phyloP scores from a whole-genome alignment of 2,888 invertebrate species.

The Sarcophaga rosellei region DNA sequence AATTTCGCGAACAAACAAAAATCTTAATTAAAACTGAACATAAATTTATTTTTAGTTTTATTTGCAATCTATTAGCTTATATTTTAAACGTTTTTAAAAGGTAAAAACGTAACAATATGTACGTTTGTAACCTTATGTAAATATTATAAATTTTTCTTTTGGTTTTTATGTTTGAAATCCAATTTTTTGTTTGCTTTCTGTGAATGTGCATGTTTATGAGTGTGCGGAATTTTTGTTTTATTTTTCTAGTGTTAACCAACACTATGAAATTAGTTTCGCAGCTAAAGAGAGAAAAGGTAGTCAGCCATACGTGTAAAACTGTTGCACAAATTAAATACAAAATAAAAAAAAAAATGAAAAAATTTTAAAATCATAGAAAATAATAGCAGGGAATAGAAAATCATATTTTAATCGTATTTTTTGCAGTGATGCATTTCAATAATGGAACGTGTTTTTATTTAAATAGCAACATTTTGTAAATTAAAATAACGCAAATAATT shows the following conservation, averaged over 20 bases:
- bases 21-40: too few relatives aligned
- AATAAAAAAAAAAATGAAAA: neutral
- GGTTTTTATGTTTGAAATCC: neutral
- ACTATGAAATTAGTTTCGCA: neutral
- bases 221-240: too few relatives aligned
- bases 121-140: neutral
- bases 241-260: neutral
- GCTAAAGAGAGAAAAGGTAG: slow-evolving; percentile 9
- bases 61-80: too few relatives aligned
- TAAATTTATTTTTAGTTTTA: too few relatives aligned
- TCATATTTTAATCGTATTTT: slow-evolving; percentile 36
- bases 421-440: slow-evolving; percentile 5
- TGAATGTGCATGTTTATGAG: neutral
- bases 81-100: too few relatives aligned
- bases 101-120: too few relatives aligned
- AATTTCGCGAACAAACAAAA: too few relatives aligned
- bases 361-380: neutral
- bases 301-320: slow-evolving; percentile 39
- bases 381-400: neutral
- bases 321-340: slow-evolving; percentile 12
- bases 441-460: slow-evolving; percentile 7
- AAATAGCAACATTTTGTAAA: neutral
- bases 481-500: neutral
- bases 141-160: neutral
- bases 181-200: neutral